Evolutionary conservation across 2,888 invertebrate species (phyloP).

Genomic region (Cephus sareptanus): DNA sequence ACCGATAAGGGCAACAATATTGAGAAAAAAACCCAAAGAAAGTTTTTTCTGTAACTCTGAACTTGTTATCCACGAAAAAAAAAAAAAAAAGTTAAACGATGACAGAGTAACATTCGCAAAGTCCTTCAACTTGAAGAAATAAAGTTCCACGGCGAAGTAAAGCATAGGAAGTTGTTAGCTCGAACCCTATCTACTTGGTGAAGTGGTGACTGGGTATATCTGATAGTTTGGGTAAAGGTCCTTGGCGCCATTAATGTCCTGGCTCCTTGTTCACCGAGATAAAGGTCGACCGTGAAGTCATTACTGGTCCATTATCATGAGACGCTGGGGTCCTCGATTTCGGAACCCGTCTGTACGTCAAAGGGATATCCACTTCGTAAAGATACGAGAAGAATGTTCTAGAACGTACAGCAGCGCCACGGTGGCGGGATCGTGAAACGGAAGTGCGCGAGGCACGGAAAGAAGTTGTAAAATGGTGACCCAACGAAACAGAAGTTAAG

Average conservation of each 20-base stretch:
- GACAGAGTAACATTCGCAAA: not conserved
- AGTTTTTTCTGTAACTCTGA: not conserved
- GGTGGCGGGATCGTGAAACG: not conserved
- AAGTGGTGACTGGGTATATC: not conserved
- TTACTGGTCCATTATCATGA: conserved; percentile 1
- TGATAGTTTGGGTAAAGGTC: not conserved
- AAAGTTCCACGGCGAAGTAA: not conserved
- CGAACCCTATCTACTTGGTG: not conserved
- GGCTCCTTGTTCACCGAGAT: conserved; percentile 2
- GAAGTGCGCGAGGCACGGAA: conserved; percentile 7
- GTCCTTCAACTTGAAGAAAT: not conserved
- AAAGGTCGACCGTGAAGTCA: not conserved
- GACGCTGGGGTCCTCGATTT: not conserved
- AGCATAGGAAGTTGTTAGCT: not conserved
- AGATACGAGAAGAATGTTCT: conserved; percentile 5
- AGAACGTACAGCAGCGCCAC: not conserved
- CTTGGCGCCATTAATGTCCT: not conserved
- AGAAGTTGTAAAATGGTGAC: not conserved
- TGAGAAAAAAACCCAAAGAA: not conserved
- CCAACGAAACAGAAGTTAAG: not conserved
- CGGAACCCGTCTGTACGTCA: conserved; percentile 6
- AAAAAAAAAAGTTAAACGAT: not conserved
- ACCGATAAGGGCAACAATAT: not conserved
- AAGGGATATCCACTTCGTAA: not conserved
- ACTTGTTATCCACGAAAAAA: not conserved